Evolutionary conservation across 2,797 vertebrate genomes (phyloP).

Genomic region (Tapirus indicus): DNA sequence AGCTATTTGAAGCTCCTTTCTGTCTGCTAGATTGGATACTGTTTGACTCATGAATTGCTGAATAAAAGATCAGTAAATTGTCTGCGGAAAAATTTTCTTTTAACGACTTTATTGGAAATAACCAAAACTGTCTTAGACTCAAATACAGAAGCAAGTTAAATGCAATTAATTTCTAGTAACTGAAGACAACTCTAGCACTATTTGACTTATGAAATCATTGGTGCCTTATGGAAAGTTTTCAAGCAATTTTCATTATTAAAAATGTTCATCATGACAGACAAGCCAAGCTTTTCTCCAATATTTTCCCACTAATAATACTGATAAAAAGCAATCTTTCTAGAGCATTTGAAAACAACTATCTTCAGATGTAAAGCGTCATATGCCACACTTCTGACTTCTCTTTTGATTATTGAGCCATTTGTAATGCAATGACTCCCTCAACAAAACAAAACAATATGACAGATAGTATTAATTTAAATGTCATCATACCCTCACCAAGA

Average conservation of each 20-base stretch:
- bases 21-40: not conserved
- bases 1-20: not conserved
- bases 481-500: not conserved
- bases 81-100: not conserved
- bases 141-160: not conserved
- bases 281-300: not conserved
- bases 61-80: not conserved
- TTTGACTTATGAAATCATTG: not conserved
- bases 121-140: not conserved
- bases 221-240: not conserved
- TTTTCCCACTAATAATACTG: conserved; percentile 47
- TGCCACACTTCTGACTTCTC: not conserved
- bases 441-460: not conserved
- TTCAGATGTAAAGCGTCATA: not conserved
- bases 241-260: conserved; percentile 61
- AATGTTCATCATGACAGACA: not conserved
- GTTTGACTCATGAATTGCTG: not conserved
- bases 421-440: not conserved
- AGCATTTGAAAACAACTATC: not conserved
- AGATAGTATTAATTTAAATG: conserved; percentile 7
- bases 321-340: not conserved
- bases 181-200: not conserved
- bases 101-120: not conserved
- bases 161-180: not conserved
- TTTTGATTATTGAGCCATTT: not conserved